Evolutionary conservation across 2,888 invertebrate species (phyloP).

Genomic region (Acleris literana): DNA sequence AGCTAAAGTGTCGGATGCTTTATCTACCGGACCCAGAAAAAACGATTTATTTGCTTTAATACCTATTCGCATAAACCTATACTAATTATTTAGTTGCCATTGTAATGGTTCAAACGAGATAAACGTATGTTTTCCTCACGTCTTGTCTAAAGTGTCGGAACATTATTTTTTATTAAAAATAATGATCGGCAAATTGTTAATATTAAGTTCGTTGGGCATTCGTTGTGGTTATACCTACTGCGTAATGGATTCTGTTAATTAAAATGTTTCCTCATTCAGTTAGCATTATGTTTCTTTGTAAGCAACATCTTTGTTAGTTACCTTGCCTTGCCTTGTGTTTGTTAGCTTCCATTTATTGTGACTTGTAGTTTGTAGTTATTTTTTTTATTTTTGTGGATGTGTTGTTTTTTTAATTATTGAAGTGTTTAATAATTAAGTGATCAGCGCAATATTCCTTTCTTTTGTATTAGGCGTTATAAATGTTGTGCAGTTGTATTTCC

Average conservation of each 20-base stretch:
- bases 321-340: too few relatives aligned
- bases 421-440: too few relatives aligned
- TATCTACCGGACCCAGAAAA: too few relatives aligned
- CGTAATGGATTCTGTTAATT: not conserved
- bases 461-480: not conserved
- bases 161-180: not conserved
- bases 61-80: too few relatives aligned
- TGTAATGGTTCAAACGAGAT: too few relatives aligned
- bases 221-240: not conserved
- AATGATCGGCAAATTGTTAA: not conserved
- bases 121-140: not conserved
- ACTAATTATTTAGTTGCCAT: too few relatives aligned
- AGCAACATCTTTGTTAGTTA: not conserved
- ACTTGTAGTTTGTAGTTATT: not conserved
- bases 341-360: not conserved
- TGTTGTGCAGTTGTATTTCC: slow-evolving; percentile 48
- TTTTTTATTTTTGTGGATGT: not conserved
- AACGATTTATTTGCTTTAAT: too few relatives aligned
- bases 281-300: not conserved
- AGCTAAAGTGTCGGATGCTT: too few relatives aligned
- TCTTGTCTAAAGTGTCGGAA: not conserved
- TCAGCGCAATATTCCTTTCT: too few relatives aligned
- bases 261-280: not conserved
- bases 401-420: not conserved
- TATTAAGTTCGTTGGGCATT: not conserved